Base-by-base conservation (phyloP, 2,797 vertebrate genomes). In the Falco biarmicus region DNA sequence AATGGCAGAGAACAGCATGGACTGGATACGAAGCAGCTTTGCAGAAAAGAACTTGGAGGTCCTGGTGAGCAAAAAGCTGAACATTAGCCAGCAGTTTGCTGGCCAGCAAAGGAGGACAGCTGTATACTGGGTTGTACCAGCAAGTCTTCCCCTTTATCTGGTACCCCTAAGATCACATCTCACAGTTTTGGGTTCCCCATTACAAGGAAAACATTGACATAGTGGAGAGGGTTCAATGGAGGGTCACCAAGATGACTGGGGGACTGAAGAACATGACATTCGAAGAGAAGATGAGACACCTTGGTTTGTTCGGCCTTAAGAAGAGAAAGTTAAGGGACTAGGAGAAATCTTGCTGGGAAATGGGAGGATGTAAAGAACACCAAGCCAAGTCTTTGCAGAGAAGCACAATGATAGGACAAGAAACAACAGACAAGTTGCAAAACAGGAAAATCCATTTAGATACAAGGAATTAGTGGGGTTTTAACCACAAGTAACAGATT, bases 141-240 rank as follows among this genome's bases (percentile, higher is more conserved):
- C 60, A 47, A 68, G 16, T 18, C 59, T 45, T 48, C 16, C 28
- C 25, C 31, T 79, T 71, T 53, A 65, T 14, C 26, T 34, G 18
- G 28, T 13, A 76, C 4, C 15, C n/a, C 34, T 34, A 16, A 87
- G n/a, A 83, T 50, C 13, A 34, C 22, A 48, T 4, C 10, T 71
- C 18, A 19, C 13, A 59, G 32, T 47, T 4, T 25, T 24, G 24
- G 32, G 14, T 39, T 79, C 71, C 57, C 48, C 20, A 29, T 28
- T 32, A 74, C 47, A 90, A 61, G 32, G 37, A 61, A 75, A 93
- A 54, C 19, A 47, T 0, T 54, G 24, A 39, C 24, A 43, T 4
- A 81, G 15, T 17, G 24, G 10, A 85, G 10, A 0, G 0, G 73
- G 47, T 26, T 63, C 32, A 43, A 9, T 10, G 21, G 28, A 90